Base-by-base conservation (phyloP, 2,888 invertebrate species). In the Diachrysia chrysitis region DNA sequence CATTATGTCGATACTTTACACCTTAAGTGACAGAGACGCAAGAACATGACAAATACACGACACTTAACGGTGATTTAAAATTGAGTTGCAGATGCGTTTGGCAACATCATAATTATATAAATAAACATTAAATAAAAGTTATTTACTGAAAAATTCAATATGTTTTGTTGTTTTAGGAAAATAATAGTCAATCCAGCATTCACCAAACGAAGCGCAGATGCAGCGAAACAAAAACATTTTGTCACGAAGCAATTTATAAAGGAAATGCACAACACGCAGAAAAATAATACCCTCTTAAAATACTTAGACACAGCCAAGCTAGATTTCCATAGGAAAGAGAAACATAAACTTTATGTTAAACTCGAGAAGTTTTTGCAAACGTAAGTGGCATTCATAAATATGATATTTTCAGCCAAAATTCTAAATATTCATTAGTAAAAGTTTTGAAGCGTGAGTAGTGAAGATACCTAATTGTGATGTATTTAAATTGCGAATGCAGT, bases 331-430 rank as follows among this genome's bases (percentile, higher is more conserved):
- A 95, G 97, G 80, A 88, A 96, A 66, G 96, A 96, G 63, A 95
- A 97, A 84, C 93, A 96, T 75, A 96, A 96, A 77, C 90, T 97
- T 61, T 97, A 97, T 87, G 91, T 84, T 55, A 97, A 96, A 89
- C 85, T 97, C 57, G 97, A 97, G 88, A 95, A 93, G 79, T 95
- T 97, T 85, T 90, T 97, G 69, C 93, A 95, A 83, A 96, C 96
- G 97, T 97, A 92, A 96, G 96, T 96, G 79, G 78, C 60, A 55
- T 79, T 76, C 55, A 66, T 73, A 76, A 72, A 80, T 73, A 58
- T 65, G 37, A 46, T 63, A 68, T 70, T 79, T 66, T 17, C 21
- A 6, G 17, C 29, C 21, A 55, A 60, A 72, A 56, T 65, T 56
- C 62, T 25, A 17, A 66, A 64, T 53, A 67, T 78, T 76, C 58